Percentiles rank a stretch among this genome's conserved stretches.
These are phyloP conservation scores for Trichonephila clavata DNA, from an alignment of 1,140 invertebrate species.

Conservation along the genomic window DNA sequence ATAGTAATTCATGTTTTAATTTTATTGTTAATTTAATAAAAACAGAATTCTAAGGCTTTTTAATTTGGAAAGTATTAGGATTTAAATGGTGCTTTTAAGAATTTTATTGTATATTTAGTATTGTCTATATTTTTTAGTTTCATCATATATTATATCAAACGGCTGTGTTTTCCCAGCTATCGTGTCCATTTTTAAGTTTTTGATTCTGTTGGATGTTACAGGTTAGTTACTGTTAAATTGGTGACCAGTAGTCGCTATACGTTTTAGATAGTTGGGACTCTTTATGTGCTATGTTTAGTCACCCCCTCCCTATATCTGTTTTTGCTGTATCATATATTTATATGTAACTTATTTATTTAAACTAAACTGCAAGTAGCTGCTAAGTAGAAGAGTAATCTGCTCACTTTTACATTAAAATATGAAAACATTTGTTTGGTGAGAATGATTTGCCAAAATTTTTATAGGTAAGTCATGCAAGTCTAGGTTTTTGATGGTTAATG, in stretches of 20 bases:
- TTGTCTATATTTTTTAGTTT: conserved; percentile 40
- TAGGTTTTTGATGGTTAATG: conserved; percentile 55
- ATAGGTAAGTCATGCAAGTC: conserved; percentile 34
- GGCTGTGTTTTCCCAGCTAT: conserved; percentile 44
- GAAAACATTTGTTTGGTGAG: background rate
- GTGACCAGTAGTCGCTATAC: background rate
- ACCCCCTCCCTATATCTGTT: conserved; percentile 68
- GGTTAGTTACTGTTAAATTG: background rate
- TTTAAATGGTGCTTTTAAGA: conserved; percentile 76
- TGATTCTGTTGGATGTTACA: background rate
- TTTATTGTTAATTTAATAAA: conserved; percentile 70
- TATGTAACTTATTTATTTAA: conserved; percentile 76
- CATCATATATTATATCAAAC: background rate
- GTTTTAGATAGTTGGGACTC: conserved; percentile 30
- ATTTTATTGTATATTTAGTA: conserved; percentile 67
- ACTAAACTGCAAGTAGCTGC: conserved; percentile 73
- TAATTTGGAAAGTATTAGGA: conserved; percentile 67
- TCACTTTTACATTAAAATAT: conserved; percentile 45
- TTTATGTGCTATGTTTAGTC: conserved; percentile 69
- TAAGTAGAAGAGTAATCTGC: conserved; percentile 60
- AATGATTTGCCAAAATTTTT: conserved; percentile 72
- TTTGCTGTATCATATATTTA: conserved; percentile 73
- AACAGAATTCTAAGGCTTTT: conserved; percentile 57
- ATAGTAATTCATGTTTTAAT: conserved; percentile 64
- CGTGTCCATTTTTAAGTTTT: background rate